These are phyloP conservation scores for Takifugu bimaculatus DNA, from an alignment of 2,113 vertebrate genomes.

Conservation along the genomic window DNA sequence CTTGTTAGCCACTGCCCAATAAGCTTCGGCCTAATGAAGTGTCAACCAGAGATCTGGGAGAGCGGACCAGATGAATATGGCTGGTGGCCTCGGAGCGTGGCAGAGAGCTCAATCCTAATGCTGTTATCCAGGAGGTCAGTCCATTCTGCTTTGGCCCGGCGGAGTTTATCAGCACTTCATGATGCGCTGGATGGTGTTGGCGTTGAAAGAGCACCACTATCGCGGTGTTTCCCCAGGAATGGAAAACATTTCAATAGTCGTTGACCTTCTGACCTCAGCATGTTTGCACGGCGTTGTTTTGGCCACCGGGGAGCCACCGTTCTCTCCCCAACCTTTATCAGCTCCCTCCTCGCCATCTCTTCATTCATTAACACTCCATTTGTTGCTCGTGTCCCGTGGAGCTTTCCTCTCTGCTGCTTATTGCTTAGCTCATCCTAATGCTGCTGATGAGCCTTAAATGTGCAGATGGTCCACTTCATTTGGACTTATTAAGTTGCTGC, in stretches of 20 bases:
- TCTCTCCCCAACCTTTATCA: constrained; percentile 13
- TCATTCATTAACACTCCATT: constrained; percentile 46
- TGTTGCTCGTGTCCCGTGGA: constrained; percentile 42
- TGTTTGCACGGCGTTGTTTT: constrained; percentile 22
- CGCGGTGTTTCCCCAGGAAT: constrained; percentile 8
- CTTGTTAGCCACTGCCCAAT: constrained; percentile 61
- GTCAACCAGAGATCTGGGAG: constrained; percentile 58
- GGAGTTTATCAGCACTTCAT: constrained; percentile 64
- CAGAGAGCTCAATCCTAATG: constrained; percentile 66
- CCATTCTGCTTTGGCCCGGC: constrained; percentile 36
- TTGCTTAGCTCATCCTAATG: constrained; percentile 35
- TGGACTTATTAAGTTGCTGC: constrained; percentile 25
- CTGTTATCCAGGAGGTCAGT: constrained; percentile 68
- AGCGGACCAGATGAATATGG: constrained; percentile 29
- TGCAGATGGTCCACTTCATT: constrained; percentile 48
- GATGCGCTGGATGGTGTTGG: constrained; percentile 30
- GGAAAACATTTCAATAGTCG: constrained; percentile 1
- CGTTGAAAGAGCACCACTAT: constrained; percentile 41
- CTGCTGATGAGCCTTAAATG: constrained; percentile 54
- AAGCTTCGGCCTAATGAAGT: constrained; percentile 66
- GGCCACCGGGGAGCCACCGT: constrained; percentile 18
- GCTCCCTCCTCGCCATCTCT: constrained; percentile 9
- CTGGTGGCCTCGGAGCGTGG: constrained; percentile 19
- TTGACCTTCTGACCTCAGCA: constrained; percentile 15
- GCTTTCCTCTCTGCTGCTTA: constrained; percentile 28